These are phyloP conservation scores for Marisa cornuarietis DNA, from an alignment of 1,140 invertebrate genomes.

Conservation along the genomic window DNA sequence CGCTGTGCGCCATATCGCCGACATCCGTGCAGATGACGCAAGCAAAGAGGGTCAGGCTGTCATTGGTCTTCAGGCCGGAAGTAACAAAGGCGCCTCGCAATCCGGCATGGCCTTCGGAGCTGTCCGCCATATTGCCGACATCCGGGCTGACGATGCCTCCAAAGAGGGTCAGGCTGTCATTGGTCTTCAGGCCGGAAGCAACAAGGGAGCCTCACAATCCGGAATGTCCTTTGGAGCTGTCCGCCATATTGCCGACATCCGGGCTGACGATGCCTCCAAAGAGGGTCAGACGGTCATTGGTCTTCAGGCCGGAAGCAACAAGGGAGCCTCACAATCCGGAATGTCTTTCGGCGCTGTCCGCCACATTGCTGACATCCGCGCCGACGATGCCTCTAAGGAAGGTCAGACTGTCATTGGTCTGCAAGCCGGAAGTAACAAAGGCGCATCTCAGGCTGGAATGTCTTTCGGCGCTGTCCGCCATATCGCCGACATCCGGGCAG, in stretches of 20 bases:
- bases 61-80: conserved; percentile 92
- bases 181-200: conserved; percentile 89
- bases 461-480: conserved; percentile 50
- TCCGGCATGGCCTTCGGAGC: conserved; percentile 95
- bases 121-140: conserved; percentile 82
- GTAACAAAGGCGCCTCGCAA: conserved; percentile 90
- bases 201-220: conserved; percentile 74
- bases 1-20: conserved; percentile 59
- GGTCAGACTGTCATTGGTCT: conserved; percentile 87
- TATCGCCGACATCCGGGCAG: conserved; percentile 54
- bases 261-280: conserved; percentile 66
- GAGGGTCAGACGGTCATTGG: conserved; percentile 91
- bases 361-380: conserved; percentile 50
- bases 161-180: conserved; percentile 80
- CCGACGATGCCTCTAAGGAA: conserved; percentile 41
- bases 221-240: conserved; percentile 82
- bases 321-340: conserved; percentile 72
- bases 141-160: conserved; percentile 47
- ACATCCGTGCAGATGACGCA: conserved; percentile 59
- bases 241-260: conserved; percentile 78
- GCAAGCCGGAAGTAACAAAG: conserved; percentile 90
- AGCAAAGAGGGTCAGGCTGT: conserved; percentile 77
- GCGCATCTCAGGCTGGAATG: conserved; percentile 63
- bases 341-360: conserved; percentile 69
- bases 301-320: conserved; percentile 93